phyloP scores from a whole-genome alignment of 2,888 invertebrate species.

The Tridacna gigas region DNA sequence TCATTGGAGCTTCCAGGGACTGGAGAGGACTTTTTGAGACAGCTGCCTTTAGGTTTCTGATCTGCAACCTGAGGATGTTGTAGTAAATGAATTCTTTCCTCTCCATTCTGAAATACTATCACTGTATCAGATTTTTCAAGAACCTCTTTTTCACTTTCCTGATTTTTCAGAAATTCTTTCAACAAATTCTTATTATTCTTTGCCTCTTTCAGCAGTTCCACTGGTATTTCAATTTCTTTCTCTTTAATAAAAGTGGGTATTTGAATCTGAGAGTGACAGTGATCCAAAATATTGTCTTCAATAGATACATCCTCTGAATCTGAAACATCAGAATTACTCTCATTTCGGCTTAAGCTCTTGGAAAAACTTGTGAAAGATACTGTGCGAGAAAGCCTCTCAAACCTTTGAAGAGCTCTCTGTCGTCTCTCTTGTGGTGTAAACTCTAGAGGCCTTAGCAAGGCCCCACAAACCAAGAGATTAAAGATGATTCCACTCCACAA shows the following conservation, averaged over 20 bases:
- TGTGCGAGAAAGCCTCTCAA: slow-evolving; percentile 76
- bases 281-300: slow-evolving; percentile 59
- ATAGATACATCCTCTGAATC: slow-evolving; percentile 44
- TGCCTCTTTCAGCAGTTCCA: slow-evolving; percentile 69
- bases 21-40: slow-evolving; percentile 52
- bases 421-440: slow-evolving; percentile 74
- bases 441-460: slow-evolving; percentile 80
- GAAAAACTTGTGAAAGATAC: slow-evolving; percentile 70
- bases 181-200: slow-evolving; percentile 61
- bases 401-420: slow-evolving; percentile 73
- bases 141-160: not conserved
- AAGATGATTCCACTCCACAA: slow-evolving; percentile 82
- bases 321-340: slow-evolving; percentile 62
- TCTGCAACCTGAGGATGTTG: not conserved
- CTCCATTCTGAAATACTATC: slow-evolving; percentile 30
- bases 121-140: not conserved
- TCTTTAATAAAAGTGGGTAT: slow-evolving; percentile 91
- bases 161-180: slow-evolving; percentile 56
- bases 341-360: slow-evolving; percentile 61
- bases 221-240: slow-evolving; percentile 63
- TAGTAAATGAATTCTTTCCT: slow-evolving; percentile 27
- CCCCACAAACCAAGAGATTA: slow-evolving; percentile 82
- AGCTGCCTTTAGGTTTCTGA: slow-evolving; percentile 47
- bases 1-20: not conserved
- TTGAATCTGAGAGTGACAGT: slow-evolving; percentile 90